Evolutionary conservation across 2,888 invertebrate species (phyloP).

Genomic region (Mythimna lalbum): DNA sequence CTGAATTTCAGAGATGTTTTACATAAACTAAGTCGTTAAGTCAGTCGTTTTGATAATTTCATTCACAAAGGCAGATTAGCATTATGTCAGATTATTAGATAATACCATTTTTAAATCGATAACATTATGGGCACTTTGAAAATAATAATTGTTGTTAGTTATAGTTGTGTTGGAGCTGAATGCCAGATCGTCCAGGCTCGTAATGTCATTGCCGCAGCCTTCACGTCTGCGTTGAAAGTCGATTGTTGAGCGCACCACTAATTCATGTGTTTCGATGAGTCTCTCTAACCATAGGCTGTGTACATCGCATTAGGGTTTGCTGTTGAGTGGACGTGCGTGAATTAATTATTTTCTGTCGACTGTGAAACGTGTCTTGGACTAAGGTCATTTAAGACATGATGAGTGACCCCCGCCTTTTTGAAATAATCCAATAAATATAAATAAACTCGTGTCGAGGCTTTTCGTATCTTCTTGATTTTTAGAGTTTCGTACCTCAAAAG

Average conservation of each 20-base stretch:
- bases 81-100: constrained; percentile 10
- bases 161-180: constrained; percentile 40
- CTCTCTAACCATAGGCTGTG: constrained; percentile 20
- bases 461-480: no score
- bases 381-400: no score
- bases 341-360: not conserved
- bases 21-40: not conserved
- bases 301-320: not conserved
- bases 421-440: no score
- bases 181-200: constrained; percentile 47
- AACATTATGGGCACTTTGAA: constrained; percentile 14
- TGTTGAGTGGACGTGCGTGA: not conserved
- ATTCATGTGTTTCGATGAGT: constrained; percentile 28
- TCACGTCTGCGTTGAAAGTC: constrained; percentile 40
- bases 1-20: not conserved
- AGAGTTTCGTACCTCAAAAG: no score
- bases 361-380: no score
- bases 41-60: not conserved
- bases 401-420: no score
- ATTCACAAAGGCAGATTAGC: not conserved
- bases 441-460: no score
- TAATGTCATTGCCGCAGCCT: constrained; percentile 71
- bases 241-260: constrained; percentile 32
- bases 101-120: constrained; percentile 14
- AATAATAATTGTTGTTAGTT: constrained; percentile 45